These are phyloP conservation scores for Macquaria australasica DNA, from an alignment of 2,113 vertebrate species.

Conservation along the genomic window DNA sequence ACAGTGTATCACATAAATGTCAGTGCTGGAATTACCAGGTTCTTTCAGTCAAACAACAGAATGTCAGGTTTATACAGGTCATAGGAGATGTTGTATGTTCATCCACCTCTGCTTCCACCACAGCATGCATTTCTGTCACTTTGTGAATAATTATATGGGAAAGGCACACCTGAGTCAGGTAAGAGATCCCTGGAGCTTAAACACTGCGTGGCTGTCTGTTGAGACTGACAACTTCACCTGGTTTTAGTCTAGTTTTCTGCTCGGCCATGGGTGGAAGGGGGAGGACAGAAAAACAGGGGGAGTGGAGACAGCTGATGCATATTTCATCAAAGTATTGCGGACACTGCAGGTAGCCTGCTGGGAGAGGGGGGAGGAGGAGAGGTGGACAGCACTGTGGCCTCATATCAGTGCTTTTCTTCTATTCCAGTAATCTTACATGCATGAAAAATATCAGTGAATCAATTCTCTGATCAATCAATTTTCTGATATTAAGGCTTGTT, in stretches of 20 bases:
- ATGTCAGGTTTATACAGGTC: conserved; percentile 15
- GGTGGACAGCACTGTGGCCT: conserved; percentile 14
- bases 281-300: conserved; percentile 45
- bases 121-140: conserved; percentile 10
- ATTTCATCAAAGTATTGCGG: conserved; percentile 74
- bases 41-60: neutral
- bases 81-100: neutral
- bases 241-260: conserved; percentile 64
- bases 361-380: conserved; percentile 15
- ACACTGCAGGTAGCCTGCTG: conserved; percentile 39
- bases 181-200: conserved; percentile 26
- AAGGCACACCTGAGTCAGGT: conserved; percentile 29
- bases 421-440: neutral
- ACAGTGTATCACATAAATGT: neutral
- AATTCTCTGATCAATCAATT: no score
- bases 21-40: neutral
- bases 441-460: neutral
- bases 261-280: conserved; percentile 60
- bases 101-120: conserved; percentile 28
- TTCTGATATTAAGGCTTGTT: no score
- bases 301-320: conserved; percentile 69
- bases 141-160: conserved; percentile 42
- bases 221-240: conserved; percentile 56
- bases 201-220: conserved; percentile 31
- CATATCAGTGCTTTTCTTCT: conserved; percentile 4